phyloP scores from a whole-genome alignment of 1,140 invertebrate genomes.

The Brachionus angularis region DNA sequence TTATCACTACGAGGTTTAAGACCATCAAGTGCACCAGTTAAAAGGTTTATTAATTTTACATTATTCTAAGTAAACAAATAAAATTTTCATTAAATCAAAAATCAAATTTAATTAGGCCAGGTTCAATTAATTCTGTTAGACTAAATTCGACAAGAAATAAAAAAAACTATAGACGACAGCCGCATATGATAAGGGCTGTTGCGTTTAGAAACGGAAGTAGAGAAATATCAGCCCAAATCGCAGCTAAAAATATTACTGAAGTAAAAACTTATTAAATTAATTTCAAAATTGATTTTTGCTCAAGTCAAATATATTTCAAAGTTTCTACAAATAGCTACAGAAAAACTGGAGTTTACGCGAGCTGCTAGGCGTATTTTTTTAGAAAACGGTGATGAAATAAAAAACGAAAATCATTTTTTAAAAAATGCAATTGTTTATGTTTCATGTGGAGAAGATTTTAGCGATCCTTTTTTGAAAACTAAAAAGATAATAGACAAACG shows the following conservation, averaged over 20 bases:
- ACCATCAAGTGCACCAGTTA: slow-evolving; percentile 21
- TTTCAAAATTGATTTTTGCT: background rate
- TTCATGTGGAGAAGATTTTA: slow-evolving; percentile 56
- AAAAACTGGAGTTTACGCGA: slow-evolving; percentile 4
- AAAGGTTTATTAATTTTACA: background rate
- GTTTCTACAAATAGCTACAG: slow-evolving; percentile 35
- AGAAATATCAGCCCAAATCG: background rate
- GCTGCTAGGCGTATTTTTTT: slow-evolving; percentile 36
- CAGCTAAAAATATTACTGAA: slow-evolving; percentile 20
- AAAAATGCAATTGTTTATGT: slow-evolving; percentile 52
- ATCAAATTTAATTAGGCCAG: too few species aligned
- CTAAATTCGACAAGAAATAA: background rate
- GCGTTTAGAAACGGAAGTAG: slow-evolving; percentile 29
- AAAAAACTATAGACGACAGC: background rate
- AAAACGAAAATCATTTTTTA: slow-evolving; percentile 49
- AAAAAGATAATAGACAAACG: slow-evolving; percentile 24
- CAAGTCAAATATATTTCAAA: background rate
- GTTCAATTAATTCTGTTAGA: slow-evolving; percentile 1
- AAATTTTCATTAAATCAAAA: too few species aligned
- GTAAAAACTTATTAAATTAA: slow-evolving; percentile 11
- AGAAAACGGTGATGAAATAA: slow-evolving; percentile 36
- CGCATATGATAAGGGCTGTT: slow-evolving; percentile 37
- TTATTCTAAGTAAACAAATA: too few species aligned
- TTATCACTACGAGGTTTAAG: background rate
- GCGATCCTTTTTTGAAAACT: slow-evolving; percentile 50